Evolutionary conservation across 2,888 invertebrate genomes (phyloP), one percentile per base, ranked within the genome.

Genomic region (Therioaphis trifolii): DNA sequence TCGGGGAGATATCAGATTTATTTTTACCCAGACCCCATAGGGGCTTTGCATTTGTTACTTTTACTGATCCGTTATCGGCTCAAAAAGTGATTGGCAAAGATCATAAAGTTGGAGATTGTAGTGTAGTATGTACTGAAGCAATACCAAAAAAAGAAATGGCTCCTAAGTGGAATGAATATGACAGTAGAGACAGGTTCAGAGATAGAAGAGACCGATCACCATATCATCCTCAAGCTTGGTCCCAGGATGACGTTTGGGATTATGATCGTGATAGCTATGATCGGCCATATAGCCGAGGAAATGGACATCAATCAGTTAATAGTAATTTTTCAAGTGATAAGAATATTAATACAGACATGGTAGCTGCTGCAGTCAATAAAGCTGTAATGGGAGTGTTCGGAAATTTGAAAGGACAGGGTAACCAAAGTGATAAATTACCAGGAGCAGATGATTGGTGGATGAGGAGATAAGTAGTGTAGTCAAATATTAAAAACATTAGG

Each of bases 11-110:
- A 78, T 95, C 95, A 84, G 97, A 98, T 91, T 97, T 97, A 80
- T 98, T 97, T 91, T 96, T 98, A 86, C 97, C 97, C 49, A 94
- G 96, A 89, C 97, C 97, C 84, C 97, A 97, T 90, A 91, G 95
- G 87, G 95, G 95, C 78, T 95, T 96, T 89, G 95, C 95, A 86
- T 98, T 98, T 91, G 96, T 98, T 78, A 97, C 97, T 74, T 96
- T 98, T 90, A 90, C 95, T 87, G 96, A 96, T 88, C 94, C 96
- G 24, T 95, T 96, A 89, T 94, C 96, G 78, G 97, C 96, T 74
- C 96, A 96, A 89, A 93, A 93, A 86, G 91, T 97, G 58, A 96
- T 96, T 89, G 96, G 96, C 71, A 96, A 96, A 89, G 96, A 97
- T 89, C 96, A 96, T 90, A 96, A 96, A 85, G 95, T 97, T 86